phyloP scores from a whole-genome alignment of 2,797 vertebrate genomes.

The Synanceia verrucosa region DNA sequence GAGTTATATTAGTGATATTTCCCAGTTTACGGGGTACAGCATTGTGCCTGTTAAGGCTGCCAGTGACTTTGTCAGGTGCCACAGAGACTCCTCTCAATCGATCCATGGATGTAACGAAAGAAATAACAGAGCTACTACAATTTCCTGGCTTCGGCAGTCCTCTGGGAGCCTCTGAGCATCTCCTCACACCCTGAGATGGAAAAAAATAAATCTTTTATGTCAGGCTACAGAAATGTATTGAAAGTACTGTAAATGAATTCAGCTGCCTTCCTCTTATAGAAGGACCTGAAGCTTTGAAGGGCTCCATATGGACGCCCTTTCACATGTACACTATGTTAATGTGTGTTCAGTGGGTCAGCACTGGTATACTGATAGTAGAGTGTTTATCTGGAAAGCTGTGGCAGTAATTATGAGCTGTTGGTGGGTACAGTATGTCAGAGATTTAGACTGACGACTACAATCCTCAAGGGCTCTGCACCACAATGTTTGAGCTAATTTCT shows the following conservation, averaged over 20 bases:
- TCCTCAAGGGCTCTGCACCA: conserved; percentile 34
- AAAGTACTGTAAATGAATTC: conserved; percentile 12
- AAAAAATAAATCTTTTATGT: conserved; percentile 56
- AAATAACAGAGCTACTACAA: conserved; percentile 31
- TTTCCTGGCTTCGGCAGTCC: conserved; percentile 26
- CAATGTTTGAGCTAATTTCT: conserved; percentile 68
- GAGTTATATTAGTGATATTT: background rate
- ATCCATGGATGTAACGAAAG: conserved; percentile 19
- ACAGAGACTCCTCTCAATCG: background rate
- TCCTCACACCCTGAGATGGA: conserved; percentile 27
- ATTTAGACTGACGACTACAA: conserved; percentile 26
- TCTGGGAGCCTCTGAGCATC: conserved; percentile 37
- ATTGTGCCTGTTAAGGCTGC: too few relatives aligned
- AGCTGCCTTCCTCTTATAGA: conserved; percentile 10
- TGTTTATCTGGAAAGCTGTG: conserved; percentile 27
- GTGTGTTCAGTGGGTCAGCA: background rate
- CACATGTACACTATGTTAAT: conserved; percentile 6
- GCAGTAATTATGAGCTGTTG: conserved; percentile 57
- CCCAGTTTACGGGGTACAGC: background rate
- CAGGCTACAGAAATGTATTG: conserved; percentile 13
- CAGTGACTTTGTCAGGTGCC: background rate
- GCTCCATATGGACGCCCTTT: background rate
- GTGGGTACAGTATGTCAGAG: conserved; percentile 53
- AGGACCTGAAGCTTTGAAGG: background rate
- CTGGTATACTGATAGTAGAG: conserved; percentile 2